Evolutionary conservation across 2,888 invertebrate genomes (phyloP).

Genomic region (Mythimna ferrago): DNA sequence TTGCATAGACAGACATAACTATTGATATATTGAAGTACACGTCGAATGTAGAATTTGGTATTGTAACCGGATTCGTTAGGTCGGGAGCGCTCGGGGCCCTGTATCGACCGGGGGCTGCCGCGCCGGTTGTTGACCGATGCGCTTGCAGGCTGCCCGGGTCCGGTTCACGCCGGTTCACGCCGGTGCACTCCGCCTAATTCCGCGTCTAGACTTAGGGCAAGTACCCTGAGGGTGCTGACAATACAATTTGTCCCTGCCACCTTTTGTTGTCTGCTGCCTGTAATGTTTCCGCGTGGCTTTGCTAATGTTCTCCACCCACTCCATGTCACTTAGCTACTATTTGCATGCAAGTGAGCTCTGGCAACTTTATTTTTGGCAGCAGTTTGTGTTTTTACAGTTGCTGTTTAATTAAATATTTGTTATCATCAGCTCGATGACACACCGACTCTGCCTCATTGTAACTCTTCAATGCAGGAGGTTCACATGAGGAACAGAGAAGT

Average conservation of each 20-base stretch:
- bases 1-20: slow-evolving; percentile 25
- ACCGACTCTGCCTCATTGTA: no score
- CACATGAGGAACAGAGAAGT: no score
- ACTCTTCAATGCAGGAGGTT: no score
- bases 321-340: slow-evolving; percentile 27
- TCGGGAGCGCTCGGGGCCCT: slow-evolving; percentile 35
- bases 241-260: slow-evolving; percentile 62
- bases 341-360: slow-evolving; percentile 24
- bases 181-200: slow-evolving; percentile 68
- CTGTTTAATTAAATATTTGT: slow-evolving; percentile 34
- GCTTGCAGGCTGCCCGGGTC: slow-evolving; percentile 52
- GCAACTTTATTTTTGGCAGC: slow-evolving; percentile 46
- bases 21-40: slow-evolving; percentile 30
- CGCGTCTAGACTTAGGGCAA: slow-evolving; percentile 77
- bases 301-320: slow-evolving; percentile 29
- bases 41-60: slow-evolving; percentile 35
- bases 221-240: slow-evolving; percentile 65
- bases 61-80: slow-evolving; percentile 37
- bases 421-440: slow-evolving; percentile 20
- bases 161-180: slow-evolving; percentile 58
- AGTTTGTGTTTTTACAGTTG: slow-evolving; percentile 36
- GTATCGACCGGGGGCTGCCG: slow-evolving; percentile 66
- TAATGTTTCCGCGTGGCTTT: slow-evolving; percentile 28
- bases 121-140: slow-evolving; percentile 72
- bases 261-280: slow-evolving; percentile 70